phyloP scores from a whole-genome alignment of 2,797 vertebrate species.

The Xenops minutus region DNA sequence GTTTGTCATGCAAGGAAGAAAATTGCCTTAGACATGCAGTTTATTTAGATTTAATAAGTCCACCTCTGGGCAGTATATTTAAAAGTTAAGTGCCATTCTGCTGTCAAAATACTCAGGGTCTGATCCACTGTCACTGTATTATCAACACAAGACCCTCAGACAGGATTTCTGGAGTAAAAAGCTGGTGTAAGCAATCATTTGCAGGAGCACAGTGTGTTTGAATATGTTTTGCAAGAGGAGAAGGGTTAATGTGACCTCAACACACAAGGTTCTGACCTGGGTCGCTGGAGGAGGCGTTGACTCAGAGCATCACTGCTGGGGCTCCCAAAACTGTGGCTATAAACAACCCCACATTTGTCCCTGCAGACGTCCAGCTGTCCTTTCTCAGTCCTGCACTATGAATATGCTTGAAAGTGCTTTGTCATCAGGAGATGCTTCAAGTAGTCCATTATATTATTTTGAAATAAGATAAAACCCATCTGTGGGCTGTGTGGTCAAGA shows the following conservation, averaged over 20 bases:
- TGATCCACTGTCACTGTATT: background rate
- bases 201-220: background rate
- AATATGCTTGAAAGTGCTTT: constrained; percentile 13
- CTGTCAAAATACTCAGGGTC: background rate
- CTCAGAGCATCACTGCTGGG: background rate
- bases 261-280: background rate
- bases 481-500: background rate
- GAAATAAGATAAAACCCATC: background rate
- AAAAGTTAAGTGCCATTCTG: constrained; percentile 1
- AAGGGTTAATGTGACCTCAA: background rate
- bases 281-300: background rate
- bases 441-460: background rate
- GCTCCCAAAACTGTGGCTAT: background rate
- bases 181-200: background rate
- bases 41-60: constrained; percentile 54
- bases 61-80: constrained; percentile 38
- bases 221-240: background rate
- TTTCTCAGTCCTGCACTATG: background rate
- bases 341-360: constrained; percentile 3
- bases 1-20: constrained; percentile 45
- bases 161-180: background rate
- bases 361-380: constrained; percentile 29
- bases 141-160: background rate
- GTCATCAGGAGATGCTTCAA: constrained; percentile 17
- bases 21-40: constrained; percentile 29